These are phyloP conservation scores for Sylvia atricapilla DNA, from an alignment of 2,113 vertebrate genomes.

Conservation along the genomic window DNA sequence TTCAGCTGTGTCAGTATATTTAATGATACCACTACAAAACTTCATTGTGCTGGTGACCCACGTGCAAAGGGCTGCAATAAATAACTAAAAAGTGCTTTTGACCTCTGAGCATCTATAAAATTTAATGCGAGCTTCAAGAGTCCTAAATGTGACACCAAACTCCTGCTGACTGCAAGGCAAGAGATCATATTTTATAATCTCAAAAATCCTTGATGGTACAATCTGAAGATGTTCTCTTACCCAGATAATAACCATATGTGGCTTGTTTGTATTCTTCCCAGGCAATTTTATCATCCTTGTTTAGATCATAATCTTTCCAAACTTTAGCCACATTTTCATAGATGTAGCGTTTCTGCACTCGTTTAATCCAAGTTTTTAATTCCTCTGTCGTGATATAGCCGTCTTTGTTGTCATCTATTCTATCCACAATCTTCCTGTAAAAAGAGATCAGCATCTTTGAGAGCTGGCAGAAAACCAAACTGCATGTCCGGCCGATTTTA, in stretches of 20 bases:
- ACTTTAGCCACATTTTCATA: slow-evolving; percentile 96
- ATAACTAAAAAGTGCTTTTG: background rate
- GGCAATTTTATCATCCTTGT: slow-evolving; percentile 92
- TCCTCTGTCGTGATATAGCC: slow-evolving; percentile 87
- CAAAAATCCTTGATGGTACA: background rate
- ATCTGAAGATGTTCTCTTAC: slow-evolving; percentile 69
- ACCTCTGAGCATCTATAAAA: background rate
- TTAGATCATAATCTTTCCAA: slow-evolving; percentile 94
- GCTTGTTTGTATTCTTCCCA: slow-evolving; percentile 99
- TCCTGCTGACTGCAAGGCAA: background rate
- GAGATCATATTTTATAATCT: background rate
- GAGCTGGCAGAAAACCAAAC: background rate
- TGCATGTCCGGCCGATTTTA: background rate
- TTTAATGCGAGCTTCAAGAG: background rate
- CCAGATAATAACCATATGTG: slow-evolving; percentile 94
- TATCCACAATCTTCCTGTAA: slow-evolving; percentile 90
- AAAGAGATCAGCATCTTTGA: background rate
- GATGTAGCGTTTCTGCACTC: slow-evolving; percentile 96
- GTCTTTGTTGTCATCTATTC: slow-evolving; percentile 86
- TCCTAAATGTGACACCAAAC: background rate
- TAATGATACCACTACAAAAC: background rate
- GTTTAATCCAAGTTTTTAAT: slow-evolving; percentile 93
- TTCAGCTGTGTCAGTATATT: background rate
- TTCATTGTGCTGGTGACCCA: background rate
- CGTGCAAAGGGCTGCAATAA: background rate